Percentiles rank a stretch among this genome's conserved stretches.
Evolutionary conservation across 2,113 vertebrate genomes (phyloP).

Genomic region (Stegastes partitus): DNA sequence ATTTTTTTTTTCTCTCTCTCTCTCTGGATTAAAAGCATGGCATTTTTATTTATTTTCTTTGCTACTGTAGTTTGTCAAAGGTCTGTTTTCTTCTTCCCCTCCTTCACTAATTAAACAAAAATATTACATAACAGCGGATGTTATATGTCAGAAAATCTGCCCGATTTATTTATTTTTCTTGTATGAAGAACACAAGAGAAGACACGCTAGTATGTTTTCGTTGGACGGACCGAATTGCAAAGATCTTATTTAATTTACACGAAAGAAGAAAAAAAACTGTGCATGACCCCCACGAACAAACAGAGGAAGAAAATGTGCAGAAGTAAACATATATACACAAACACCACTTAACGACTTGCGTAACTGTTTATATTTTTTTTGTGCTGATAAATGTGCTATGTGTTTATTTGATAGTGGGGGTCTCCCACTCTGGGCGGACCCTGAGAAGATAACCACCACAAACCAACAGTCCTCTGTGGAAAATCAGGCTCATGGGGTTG

Average conservation of each 20-base stretch:
- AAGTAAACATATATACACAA: slow-evolving; percentile 43
- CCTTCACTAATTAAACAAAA: slow-evolving; percentile 26
- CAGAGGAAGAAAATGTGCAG: neutral
- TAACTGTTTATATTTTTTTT: slow-evolving; percentile 62
- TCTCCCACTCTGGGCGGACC: slow-evolving; percentile 36
- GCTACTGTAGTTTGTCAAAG: slow-evolving; percentile 19
- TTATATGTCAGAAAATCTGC: neutral
- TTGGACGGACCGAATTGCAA: neutral
- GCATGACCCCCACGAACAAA: slow-evolving; percentile 13
- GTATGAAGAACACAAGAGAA: neutral
- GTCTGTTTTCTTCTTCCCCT: slow-evolving; percentile 7
- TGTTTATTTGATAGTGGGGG: slow-evolving; percentile 70
- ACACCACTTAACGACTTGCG: slow-evolving; percentile 32
- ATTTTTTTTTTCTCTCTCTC: slow-evolving; percentile 14
- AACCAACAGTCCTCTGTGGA: slow-evolving; percentile 62
- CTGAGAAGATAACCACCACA: slow-evolving; percentile 74
- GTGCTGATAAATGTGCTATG: slow-evolving; percentile 68
- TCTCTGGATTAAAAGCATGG: slow-evolving; percentile 18
- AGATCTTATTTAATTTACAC: slow-evolving; percentile 23
- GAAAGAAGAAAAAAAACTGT: neutral
- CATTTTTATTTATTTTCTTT: slow-evolving; percentile 25
- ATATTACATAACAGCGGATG: neutral
- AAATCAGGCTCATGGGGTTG: slow-evolving; percentile 62
- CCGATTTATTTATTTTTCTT: no score
- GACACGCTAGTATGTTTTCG: neutral